These are phyloP conservation scores for Sula dactylatra DNA, from an alignment of 2,113 vertebrate species.

Conservation along the genomic window DNA sequence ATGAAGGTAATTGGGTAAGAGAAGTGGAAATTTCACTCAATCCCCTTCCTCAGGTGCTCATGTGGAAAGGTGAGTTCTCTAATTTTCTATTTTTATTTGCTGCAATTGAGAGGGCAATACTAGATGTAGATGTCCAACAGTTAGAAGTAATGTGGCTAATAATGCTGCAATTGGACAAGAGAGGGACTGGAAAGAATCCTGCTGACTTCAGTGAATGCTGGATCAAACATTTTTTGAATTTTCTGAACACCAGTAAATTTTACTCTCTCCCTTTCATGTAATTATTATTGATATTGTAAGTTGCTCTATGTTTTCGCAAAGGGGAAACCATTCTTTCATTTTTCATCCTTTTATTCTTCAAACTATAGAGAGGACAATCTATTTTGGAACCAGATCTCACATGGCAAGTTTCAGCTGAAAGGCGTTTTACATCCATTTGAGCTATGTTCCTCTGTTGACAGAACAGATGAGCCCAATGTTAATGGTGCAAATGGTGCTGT, in stretches of 20 bases:
- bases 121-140: slow-evolving; percentile 8
- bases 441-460: background rate
- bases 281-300: background rate
- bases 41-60: background rate
- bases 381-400: background rate
- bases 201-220: slow-evolving; percentile 28
- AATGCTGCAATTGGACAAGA: slow-evolving; percentile 18
- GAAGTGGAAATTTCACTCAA: background rate
- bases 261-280: background rate
- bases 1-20: background rate
- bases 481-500: slow-evolving; percentile 23
- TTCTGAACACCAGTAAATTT: background rate
- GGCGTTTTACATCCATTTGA: background rate
- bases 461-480: slow-evolving; percentile 39
- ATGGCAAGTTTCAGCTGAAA: background rate
- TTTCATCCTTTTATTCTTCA: background rate
- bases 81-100: slow-evolving; percentile 53
- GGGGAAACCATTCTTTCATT: background rate
- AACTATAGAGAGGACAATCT: background rate
- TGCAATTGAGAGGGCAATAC: slow-evolving; percentile 16
- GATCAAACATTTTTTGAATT: slow-evolving; percentile 2
- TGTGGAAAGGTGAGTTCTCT: slow-evolving; percentile 9
- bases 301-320: background rate
- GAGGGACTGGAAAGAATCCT: slow-evolving; percentile 13
- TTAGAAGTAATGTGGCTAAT: slow-evolving; percentile 37